phyloP scores from a whole-genome alignment of 2,113 vertebrate species.

The Oreocharis arfaki region DNA sequence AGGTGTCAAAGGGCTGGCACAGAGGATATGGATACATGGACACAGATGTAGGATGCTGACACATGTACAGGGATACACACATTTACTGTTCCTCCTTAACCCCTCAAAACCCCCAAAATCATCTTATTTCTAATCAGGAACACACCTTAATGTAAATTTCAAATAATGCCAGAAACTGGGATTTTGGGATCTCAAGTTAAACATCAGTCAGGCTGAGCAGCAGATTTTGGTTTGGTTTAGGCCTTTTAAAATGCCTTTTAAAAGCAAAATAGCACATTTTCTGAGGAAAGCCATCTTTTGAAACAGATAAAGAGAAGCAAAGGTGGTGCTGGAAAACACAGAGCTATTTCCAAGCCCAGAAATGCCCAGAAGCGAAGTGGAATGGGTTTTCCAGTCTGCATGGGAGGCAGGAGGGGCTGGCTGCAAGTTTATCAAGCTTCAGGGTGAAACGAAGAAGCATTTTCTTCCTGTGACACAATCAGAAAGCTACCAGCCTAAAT shows the following conservation, averaged over 20 bases:
- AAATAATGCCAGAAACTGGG: neutral
- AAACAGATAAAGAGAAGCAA: neutral
- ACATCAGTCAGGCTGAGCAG: rapidly evolving
- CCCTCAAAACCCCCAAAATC: neutral
- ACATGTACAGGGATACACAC: rapidly evolving
- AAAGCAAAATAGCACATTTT: neutral
- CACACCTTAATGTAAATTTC: neutral
- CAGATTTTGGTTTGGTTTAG: neutral
- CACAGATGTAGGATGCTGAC: neutral
- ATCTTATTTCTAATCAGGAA: neutral
- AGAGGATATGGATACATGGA: rapidly evolving
- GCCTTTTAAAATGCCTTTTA: neutral
- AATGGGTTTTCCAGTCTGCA: rapidly evolving
- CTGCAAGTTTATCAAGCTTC: neutral
- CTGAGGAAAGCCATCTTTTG: neutral
- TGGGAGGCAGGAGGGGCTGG: rapidly evolving
- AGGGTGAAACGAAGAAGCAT: neutral
- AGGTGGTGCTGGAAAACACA: neutral
- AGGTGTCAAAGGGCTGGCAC: neutral
- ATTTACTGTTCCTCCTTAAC: neutral
- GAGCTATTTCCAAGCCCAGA: neutral
- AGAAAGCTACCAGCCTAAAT: neutral
- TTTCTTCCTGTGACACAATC: neutral
- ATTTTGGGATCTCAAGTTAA: neutral
- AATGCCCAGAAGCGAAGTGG: neutral